phyloP scores from a whole-genome alignment of 2,797 vertebrate genomes.

The Todus mexicanus region DNA sequence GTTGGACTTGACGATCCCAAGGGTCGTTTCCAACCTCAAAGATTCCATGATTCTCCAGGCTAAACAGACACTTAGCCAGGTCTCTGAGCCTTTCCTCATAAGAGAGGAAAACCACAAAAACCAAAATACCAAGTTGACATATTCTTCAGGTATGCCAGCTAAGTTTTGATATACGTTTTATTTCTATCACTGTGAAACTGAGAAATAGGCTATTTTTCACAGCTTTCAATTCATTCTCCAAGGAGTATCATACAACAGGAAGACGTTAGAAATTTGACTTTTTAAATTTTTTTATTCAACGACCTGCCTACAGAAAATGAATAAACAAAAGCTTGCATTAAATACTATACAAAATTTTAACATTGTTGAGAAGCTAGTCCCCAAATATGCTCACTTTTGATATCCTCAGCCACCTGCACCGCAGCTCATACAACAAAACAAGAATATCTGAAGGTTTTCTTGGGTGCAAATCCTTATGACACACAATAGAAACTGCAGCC shows the following conservation, averaged over 20 bases:
- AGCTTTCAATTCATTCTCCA: not conserved
- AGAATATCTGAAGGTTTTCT: not conserved
- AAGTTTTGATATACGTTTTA: not conserved
- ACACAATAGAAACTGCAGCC: not conserved
- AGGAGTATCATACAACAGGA: not conserved
- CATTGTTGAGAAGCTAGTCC: not conserved
- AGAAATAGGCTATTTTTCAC: not conserved
- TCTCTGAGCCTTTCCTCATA: too few relatives aligned
- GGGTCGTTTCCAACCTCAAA: too few relatives aligned
- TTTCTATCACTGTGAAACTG: not conserved
- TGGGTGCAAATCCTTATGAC: not conserved
- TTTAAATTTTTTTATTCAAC: constrained; percentile 19
- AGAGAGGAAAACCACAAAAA: not conserved
- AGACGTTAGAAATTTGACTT: accelerated
- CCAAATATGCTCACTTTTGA: not conserved
- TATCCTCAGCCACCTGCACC: not conserved
- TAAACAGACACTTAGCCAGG: too few relatives aligned
- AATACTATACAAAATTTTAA: constrained; percentile 24
- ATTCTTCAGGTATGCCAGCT: not conserved
- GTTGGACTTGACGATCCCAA: too few relatives aligned
- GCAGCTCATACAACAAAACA: not conserved
- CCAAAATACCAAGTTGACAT: not conserved
- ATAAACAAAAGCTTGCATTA: not conserved
- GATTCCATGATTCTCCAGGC: too few relatives aligned
- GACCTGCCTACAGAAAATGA: not conserved